A percentile compares a stretch with the other conserved stretches of the same genome.
These are phyloP conservation scores for Cryptomyrus ogoouensis DNA, from an alignment of 2,113 vertebrate genomes.

Conservation along the genomic window DNA sequence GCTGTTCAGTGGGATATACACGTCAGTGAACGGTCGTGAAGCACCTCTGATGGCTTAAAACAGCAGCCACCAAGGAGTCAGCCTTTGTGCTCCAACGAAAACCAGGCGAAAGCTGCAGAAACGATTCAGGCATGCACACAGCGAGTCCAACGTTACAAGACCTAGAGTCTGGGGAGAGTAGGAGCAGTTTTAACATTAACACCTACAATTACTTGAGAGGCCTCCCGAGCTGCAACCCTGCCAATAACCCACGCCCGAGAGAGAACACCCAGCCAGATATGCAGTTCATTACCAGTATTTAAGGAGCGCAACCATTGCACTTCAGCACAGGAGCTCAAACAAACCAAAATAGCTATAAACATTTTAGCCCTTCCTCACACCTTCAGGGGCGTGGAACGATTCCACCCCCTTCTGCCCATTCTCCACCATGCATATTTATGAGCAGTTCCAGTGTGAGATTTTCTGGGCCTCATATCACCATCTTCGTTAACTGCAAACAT, in stretches of 20 bases:
- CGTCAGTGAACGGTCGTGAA: not conserved
- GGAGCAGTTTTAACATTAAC: slow-evolving; percentile 8
- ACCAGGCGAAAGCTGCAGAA: too few species aligned
- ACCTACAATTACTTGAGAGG: not conserved
- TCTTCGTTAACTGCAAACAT: not conserved
- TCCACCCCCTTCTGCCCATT: not conserved
- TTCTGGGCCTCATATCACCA: not conserved
- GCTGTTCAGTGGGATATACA: not conserved
- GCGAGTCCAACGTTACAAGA: too few species aligned
- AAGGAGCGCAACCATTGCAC: slow-evolving; percentile 23
- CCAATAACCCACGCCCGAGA: not conserved
- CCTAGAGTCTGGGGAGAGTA: not conserved
- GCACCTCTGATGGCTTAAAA: not conserved
- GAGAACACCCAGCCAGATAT: not conserved
- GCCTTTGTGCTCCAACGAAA: not conserved
- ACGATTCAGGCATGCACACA: not conserved
- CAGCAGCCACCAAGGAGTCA: not conserved
- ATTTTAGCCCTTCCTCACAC: slow-evolving; percentile 35
- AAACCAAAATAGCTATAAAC: slow-evolving; percentile 66
- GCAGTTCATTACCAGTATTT: not conserved
- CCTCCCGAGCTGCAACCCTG: not conserved
- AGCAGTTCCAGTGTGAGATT: not conserved
- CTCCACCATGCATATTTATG: slow-evolving; percentile 68
- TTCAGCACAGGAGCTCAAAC: slow-evolving; percentile 53
- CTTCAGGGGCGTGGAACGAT: slow-evolving; percentile 39